Conservation (phyloP, 2,113 vertebrate species). For the Petromus typicus region DNA sequence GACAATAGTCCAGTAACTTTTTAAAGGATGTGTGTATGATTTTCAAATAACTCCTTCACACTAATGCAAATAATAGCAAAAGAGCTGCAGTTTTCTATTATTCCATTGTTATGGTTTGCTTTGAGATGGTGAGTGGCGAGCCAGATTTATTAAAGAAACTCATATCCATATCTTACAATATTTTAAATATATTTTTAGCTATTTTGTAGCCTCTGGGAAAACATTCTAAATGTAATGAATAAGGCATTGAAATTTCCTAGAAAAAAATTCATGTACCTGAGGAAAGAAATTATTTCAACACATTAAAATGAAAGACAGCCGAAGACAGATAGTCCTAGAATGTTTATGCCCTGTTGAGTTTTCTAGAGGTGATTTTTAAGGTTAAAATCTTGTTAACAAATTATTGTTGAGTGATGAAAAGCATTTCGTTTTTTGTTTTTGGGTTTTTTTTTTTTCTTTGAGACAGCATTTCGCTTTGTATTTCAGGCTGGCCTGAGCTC, state of each 20-base stretch:
- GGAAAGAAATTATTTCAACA: conserved; percentile 28
- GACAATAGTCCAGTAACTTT: not conserved
- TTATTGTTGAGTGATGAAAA: conserved; percentile 54
- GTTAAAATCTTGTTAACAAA: not conserved
- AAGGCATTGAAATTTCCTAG: not conserved
- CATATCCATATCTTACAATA: not conserved
- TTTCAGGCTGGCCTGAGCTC: too few relatives aligned
- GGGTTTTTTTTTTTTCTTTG: too few relatives aligned
- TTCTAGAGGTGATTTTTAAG: not conserved
- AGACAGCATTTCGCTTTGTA: too few relatives aligned
- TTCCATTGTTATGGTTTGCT: not conserved
- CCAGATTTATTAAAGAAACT: not conserved
- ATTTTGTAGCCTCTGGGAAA: not conserved
- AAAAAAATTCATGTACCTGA: not conserved
- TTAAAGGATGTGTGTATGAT: not conserved
- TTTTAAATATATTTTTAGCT: not conserved
- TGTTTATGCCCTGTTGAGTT: not conserved
- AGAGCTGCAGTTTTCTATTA: not conserved
- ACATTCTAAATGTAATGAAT: not conserved
- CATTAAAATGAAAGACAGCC: conserved; percentile 29
- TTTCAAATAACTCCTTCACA: not conserved
- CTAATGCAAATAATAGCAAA: not conserved
- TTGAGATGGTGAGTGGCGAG: not conserved
- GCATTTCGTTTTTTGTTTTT: too few relatives aligned
- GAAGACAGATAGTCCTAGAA: not conserved